Percentiles rank a stretch among this genome's conserved stretches.
Evolutionary conservation across 2,888 invertebrate genomes (phyloP).

Genomic region (Aelia acuminata): DNA sequence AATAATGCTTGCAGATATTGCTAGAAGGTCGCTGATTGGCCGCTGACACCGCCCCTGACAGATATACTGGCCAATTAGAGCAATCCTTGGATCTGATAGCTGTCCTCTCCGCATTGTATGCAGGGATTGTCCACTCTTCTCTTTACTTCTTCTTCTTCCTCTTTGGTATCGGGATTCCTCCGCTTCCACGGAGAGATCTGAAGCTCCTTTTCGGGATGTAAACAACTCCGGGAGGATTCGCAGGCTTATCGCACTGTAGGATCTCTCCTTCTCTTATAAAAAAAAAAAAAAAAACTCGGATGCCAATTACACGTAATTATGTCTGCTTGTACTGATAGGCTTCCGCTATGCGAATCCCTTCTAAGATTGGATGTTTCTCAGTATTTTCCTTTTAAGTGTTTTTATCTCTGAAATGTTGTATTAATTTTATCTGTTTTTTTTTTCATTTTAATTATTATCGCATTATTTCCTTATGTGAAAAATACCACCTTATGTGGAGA

Average conservation of each 20-base stretch:
- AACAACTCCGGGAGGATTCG: conserved; percentile 20
- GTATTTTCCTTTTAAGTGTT: not conserved
- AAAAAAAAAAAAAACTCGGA: not conserved
- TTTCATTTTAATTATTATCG: not conserved
- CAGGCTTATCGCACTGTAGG: not conserved
- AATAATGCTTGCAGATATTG: not conserved
- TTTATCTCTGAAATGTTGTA: not conserved
- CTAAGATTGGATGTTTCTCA: not conserved
- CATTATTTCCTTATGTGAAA: not conserved
- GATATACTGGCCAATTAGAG: conserved; percentile 42
- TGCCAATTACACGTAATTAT: conserved; percentile 24
- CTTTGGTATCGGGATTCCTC: not conserved
- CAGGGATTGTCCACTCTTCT: not conserved
- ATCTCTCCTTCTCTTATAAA: not conserved
- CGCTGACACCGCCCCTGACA: conserved; percentile 11
- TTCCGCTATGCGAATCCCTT: not conserved
- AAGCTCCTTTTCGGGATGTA: not conserved
- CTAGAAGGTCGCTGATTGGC: not conserved
- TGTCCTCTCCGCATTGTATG: not conserved
- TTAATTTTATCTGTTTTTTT: not conserved
- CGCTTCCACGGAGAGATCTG: not conserved
- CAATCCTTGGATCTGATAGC: not conserved
- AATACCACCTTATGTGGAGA: not conserved
- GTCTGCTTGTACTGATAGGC: not conserved
- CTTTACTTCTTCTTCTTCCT: no score